Conservation (phyloP, 2,888 invertebrate species). For the Serrognathus titanus region DNA sequence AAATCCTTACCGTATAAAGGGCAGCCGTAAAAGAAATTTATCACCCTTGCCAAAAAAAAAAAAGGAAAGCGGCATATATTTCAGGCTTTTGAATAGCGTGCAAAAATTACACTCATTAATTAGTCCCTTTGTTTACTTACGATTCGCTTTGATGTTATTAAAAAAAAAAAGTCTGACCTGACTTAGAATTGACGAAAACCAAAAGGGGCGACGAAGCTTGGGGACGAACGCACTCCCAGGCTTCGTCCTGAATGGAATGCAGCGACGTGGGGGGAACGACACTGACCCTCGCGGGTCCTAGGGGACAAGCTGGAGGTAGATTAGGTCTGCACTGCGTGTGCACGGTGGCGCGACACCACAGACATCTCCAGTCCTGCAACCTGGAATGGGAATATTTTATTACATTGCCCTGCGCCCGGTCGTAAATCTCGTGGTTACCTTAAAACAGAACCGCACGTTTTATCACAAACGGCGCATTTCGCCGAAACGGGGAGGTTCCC, state of each 20-base stretch:
- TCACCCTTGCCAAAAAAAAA: no score
- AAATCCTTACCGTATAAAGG: no score
- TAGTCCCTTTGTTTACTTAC: no score
- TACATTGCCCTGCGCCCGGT: not conserved
- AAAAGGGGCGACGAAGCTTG: slow-evolving; percentile 70
- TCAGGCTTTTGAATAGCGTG: no score
- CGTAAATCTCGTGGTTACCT: slow-evolving; percentile 54
- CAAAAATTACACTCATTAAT: no score
- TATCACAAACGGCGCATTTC: slow-evolving; percentile 89
- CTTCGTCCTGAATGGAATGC: slow-evolving; percentile 88
- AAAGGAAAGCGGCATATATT: no score
- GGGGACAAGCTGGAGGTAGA: slow-evolving; percentile 74
- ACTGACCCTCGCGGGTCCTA: slow-evolving; percentile 86
- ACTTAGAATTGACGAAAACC: slow-evolving; percentile 97
- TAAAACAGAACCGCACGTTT: slow-evolving; percentile 93
- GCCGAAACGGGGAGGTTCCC: slow-evolving; percentile 94
- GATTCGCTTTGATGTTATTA: no score
- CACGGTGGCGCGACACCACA: slow-evolving; percentile 92
- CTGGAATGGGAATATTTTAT: slow-evolving; percentile 47
- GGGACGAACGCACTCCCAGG: slow-evolving; percentile 82
- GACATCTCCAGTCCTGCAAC: slow-evolving; percentile 93
- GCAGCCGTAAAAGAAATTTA: no score
- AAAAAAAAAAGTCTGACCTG: slow-evolving; percentile 50
- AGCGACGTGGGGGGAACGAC: slow-evolving; percentile 93
- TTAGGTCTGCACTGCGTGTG: slow-evolving; percentile 87